These are phyloP conservation scores for Aleiodes leptofemur DNA, from an alignment of 2,888 invertebrate genomes.

Conservation along the genomic window DNA sequence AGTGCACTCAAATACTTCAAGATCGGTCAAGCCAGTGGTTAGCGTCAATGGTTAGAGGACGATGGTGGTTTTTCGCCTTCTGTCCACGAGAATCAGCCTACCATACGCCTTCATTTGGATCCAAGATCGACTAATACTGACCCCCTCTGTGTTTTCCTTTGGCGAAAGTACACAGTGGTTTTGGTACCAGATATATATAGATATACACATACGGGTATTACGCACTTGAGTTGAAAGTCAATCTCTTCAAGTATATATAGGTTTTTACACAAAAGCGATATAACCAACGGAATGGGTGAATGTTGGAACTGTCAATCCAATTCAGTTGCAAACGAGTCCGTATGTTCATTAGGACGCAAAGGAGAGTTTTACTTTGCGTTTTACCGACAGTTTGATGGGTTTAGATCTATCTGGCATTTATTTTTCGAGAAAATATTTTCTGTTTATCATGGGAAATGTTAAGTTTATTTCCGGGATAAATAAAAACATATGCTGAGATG, in stretches of 20 bases:
- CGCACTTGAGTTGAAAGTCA: constrained; percentile 55
- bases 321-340: constrained; percentile 8
- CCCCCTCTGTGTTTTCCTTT: constrained; percentile 5
- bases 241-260: constrained; percentile 45
- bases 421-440: constrained; percentile 30
- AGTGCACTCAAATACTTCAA: constrained; percentile 47
- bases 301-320: constrained; percentile 34
- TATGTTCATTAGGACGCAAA: constrained; percentile 15
- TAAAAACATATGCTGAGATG: constrained; percentile 9
- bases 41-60: constrained; percentile 50
- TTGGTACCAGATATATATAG: constrained; percentile 7
- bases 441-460: constrained; percentile 17
- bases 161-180: constrained; percentile 28
- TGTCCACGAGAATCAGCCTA: constrained; percentile 48
- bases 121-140: too few species aligned
- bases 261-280: constrained; percentile 31
- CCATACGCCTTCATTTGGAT: constrained; percentile 31
- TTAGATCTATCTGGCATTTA: constrained; percentile 5
- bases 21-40: constrained; percentile 45
- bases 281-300: constrained; percentile 29
- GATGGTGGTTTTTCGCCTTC: constrained; percentile 46
- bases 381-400: constrained; percentile 28
- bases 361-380: constrained; percentile 5
- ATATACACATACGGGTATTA: constrained; percentile 48
- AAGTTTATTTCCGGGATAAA: constrained; percentile 20